A percentile compares a stretch with the other conserved stretches of the same genome.
phyloP scores from a whole-genome alignment of 2,888 invertebrate genomes.

The Amphiduros pacificus region DNA sequence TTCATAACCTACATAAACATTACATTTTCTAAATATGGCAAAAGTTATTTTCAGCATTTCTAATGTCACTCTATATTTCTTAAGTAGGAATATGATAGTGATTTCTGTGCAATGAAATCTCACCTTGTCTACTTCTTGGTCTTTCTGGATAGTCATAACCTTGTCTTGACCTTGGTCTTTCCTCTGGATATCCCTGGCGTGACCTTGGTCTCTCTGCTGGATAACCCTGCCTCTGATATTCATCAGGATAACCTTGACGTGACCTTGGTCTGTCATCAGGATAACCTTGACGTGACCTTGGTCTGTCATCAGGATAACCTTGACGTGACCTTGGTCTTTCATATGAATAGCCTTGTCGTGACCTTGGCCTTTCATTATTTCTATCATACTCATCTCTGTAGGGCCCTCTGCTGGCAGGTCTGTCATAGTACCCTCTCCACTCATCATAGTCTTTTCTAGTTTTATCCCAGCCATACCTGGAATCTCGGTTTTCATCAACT shows the following conservation, averaged over 20 bases:
- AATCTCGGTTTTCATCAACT: too few relatives aligned
- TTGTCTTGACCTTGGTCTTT: conserved; percentile 11
- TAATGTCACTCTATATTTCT: too few relatives aligned
- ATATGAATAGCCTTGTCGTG: conserved; percentile 16
- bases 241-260: conserved; percentile 4
- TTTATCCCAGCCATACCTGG: too few relatives aligned
- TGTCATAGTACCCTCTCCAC: too few relatives aligned
- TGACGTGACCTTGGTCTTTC: conserved; percentile 27
- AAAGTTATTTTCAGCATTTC: too few relatives aligned
- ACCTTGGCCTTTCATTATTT: conserved; percentile 9
- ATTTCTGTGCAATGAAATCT: too few relatives aligned
- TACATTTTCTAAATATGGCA: too few relatives aligned
- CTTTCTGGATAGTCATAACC: too few relatives aligned
- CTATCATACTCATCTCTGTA: conserved; percentile 1
- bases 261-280: conserved; percentile 13
- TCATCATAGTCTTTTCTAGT: too few relatives aligned
- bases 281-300: conserved; percentile 14
- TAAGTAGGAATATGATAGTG: too few relatives aligned
- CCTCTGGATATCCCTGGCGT: conserved; percentile 2
- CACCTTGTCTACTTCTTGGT: too few relatives aligned
- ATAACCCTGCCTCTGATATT: conserved; percentile 24
- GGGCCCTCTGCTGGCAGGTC: conserved; percentile 7
- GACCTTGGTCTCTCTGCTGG: conserved; percentile 23
- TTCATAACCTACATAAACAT: too few relatives aligned
- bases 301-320: conserved; percentile 21